A percentile compares a stretch with the other conserved stretches of the same genome.
Conservation (phyloP, 92 coral and sea anemone genomes). For the Zoanthus sansibaricus region DNA sequence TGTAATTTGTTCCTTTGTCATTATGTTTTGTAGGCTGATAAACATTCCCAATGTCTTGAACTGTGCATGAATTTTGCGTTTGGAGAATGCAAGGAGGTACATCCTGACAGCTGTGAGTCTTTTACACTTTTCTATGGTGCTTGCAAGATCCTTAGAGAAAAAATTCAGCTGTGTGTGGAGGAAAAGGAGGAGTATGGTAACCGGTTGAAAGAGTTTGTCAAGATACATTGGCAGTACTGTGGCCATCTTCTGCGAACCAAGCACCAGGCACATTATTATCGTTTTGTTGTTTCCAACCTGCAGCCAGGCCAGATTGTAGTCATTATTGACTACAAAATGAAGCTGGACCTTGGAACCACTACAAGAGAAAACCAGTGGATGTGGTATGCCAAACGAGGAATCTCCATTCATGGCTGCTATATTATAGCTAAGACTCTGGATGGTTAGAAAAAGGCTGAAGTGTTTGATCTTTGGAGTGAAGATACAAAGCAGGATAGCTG, state of each 20-base stretch:
- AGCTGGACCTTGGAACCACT: background rate
- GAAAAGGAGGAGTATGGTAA: background rate
- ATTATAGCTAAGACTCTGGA: conserved; percentile 1
- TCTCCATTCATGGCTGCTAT: conserved; percentile 11
- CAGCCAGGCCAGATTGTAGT: conserved; percentile 2
- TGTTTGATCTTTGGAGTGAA: conserved; percentile 26
- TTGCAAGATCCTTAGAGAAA: background rate
- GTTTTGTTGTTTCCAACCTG: conserved; percentile 2
- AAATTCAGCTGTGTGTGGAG: background rate
- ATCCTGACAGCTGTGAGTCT: conserved; percentile 34
- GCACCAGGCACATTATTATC: conserved; percentile 22
- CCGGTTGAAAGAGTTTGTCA: background rate
- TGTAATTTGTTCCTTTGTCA: conserved; percentile 6
- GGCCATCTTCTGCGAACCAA: conserved; percentile 15
- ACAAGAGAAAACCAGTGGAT: conserved; percentile 21
- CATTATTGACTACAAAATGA: conserved; percentile 25
- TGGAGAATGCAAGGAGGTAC: conserved; percentile 52
- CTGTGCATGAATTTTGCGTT: background rate
- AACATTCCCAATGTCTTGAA: conserved; percentile 23
- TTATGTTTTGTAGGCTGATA: conserved; percentile 14
- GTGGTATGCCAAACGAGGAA: conserved; percentile 14
- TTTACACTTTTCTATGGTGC: conserved; percentile 31
- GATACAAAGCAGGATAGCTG: conserved; percentile 29
- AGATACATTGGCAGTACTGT: conserved; percentile 14
- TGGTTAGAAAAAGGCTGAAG: conserved; percentile 12